A percentile compares a stretch with the other conserved stretches of the same genome.
These are phyloP conservation scores for Elegia similella DNA, from an alignment of 2,888 invertebrate genomes.

Conservation along the genomic window DNA sequence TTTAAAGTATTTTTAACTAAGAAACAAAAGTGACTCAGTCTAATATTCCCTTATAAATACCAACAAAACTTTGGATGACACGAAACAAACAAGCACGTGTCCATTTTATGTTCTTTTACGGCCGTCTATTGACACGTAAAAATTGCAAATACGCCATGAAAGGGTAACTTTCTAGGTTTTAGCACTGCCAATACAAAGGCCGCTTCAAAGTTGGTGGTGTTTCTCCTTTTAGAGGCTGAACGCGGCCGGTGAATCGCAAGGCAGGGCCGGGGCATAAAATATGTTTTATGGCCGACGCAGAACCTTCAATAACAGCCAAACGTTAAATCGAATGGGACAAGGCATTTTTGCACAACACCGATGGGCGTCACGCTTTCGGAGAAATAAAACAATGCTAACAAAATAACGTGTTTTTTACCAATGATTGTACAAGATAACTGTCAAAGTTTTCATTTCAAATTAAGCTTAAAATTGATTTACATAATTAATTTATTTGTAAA, in stretches of 20 bases:
- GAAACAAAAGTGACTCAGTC: too few relatives aligned
- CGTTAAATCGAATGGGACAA: slow-evolving; percentile 54
- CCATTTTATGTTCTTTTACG: slow-evolving; percentile 19
- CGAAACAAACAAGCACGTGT: slow-evolving; percentile 10
- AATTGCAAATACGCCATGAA: slow-evolving; percentile 32
- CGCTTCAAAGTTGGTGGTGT: slow-evolving; percentile 57
- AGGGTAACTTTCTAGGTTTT: slow-evolving; percentile 66
- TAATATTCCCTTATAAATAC: neutral
- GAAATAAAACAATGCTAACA: slow-evolving; percentile 13
- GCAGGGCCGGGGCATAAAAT: slow-evolving; percentile 68
- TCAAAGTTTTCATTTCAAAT: neutral
- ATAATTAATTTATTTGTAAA: too few relatives aligned
- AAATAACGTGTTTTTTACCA: neutral
- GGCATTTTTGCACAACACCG: slow-evolving; percentile 46
- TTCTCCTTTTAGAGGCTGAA: slow-evolving; percentile 66
- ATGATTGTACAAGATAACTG: neutral
- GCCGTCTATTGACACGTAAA: slow-evolving; percentile 25
- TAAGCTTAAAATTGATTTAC: too few relatives aligned
- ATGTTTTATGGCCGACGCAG: slow-evolving; percentile 70
- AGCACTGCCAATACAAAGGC: slow-evolving; percentile 65
- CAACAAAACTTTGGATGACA: neutral
- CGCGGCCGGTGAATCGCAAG: slow-evolving; percentile 59
- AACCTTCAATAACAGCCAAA: slow-evolving; percentile 66
- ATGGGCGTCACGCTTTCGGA: slow-evolving; percentile 37
- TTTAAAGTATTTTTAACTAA: too few relatives aligned